Evolutionary conservation across 1,140 invertebrate species (phyloP).

Genomic region (Propsilocerus akamusi): DNA sequence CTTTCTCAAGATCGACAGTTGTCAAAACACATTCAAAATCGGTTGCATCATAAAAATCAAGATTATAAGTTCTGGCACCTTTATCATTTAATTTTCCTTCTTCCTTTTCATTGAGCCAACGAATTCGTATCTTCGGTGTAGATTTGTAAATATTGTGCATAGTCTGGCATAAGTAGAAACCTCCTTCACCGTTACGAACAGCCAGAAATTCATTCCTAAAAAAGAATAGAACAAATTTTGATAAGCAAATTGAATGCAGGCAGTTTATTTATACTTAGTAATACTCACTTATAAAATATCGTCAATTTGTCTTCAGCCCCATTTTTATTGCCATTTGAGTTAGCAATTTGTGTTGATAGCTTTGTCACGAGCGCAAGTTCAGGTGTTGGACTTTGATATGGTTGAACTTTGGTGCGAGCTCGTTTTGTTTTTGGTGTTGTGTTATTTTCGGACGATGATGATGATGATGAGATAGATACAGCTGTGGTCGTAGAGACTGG

Average conservation of each 20-base stretch:
- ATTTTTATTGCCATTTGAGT: conserved; percentile 28
- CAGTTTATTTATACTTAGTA: conserved; percentile 5
- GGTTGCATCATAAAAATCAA: conserved; percentile 77
- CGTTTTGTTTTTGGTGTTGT: conserved; percentile 6
- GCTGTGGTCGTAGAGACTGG: background rate
- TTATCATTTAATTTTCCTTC: conserved; percentile 26
- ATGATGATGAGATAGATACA: conserved; percentile 1
- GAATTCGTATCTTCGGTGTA: conserved; percentile 63
- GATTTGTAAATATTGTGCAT: conserved; percentile 80
- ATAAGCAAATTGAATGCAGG: conserved; percentile 9
- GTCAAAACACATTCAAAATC: conserved; percentile 80
- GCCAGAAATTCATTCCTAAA: conserved; percentile 73
- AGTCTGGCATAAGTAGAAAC: conserved; percentile 80
- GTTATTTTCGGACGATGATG: background rate
- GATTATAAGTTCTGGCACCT: conserved; percentile 56
- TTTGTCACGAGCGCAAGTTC: conserved; percentile 57
- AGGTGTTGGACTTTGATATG: conserved; percentile 63
- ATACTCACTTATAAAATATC: conserved; percentile 58
- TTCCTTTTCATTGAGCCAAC: conserved; percentile 69
- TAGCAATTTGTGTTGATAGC: conserved; percentile 32
- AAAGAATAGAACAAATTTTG: conserved; percentile 10
- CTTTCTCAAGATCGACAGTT: conserved; percentile 55
- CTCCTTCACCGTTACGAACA: conserved; percentile 69
- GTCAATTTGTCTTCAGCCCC: conserved; percentile 57
- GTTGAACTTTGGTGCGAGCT: conserved; percentile 16